A percentile compares a stretch with the other conserved stretches of the same genome.
Conservation (phyloP, 2,888 invertebrate genomes). For the Erannis defoliaria region DNA sequence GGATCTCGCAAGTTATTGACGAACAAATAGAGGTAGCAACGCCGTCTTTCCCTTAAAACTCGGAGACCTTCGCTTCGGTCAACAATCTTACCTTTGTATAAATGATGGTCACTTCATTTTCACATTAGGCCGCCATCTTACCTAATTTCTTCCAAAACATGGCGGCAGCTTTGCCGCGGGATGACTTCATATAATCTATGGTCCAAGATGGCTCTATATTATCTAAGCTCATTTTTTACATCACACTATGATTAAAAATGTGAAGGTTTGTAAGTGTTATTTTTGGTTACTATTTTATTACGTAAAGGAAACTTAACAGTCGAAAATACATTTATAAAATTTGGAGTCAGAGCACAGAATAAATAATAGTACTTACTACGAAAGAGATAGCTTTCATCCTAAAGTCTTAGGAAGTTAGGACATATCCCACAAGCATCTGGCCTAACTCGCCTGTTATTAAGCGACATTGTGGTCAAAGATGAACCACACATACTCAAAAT, state of each 20-base stretch:
- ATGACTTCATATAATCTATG: slow-evolving; percentile 84
- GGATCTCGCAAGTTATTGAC: too few relatives aligned
- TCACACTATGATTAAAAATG: slow-evolving; percentile 29
- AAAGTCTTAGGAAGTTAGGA: neutral
- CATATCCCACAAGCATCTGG: neutral
- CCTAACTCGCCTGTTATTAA: too few relatives aligned
- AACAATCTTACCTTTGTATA: too few relatives aligned
- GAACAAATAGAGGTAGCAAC: too few relatives aligned
- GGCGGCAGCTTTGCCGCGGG: slow-evolving; percentile 66
- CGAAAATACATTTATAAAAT: neutral
- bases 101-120: slow-evolving; percentile 56
- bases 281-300: neutral
- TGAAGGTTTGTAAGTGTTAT: neutral
- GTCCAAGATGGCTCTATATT: slow-evolving; percentile 80
- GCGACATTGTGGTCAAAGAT: too few relatives aligned
- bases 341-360: too few relatives aligned
- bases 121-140: slow-evolving; percentile 72
- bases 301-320: neutral
- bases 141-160: slow-evolving; percentile 65
- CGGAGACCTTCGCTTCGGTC: too few relatives aligned
- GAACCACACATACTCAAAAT: too few relatives aligned
- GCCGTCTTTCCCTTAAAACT: too few relatives aligned
- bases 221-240: slow-evolving; percentile 66
- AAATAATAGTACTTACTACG: too few relatives aligned
- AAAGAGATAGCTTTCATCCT: too few relatives aligned